Base-by-base conservation (phyloP, 2,797 vertebrate species). In the Neosilurus mollespiculum region DNA sequence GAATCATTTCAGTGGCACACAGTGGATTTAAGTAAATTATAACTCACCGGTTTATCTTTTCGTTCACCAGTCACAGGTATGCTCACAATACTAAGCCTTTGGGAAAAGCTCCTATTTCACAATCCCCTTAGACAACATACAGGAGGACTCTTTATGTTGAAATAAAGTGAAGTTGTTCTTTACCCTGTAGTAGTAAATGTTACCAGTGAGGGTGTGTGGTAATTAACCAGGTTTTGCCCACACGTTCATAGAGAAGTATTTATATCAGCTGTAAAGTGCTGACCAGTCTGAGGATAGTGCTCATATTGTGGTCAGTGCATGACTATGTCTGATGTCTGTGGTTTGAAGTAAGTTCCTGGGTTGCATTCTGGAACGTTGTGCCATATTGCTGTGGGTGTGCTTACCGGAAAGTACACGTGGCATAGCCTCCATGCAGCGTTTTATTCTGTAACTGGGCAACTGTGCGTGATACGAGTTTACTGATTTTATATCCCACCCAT, bases 381-480 rank as follows among this genome's bases (percentile, higher is more conserved):
- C 69, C 37, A 70, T 53, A 18, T 73, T 58, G 30, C 9, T 54
- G 10, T 20, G 34, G 58, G 82, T 16, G 66, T 82, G 87, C 56
- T 58, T 30, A 53, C 15, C 26, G 65, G 86, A 83, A 81, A 30
- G 78, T 54, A 37, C 59, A 72, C 0, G 65, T 73, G 75, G 67
- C 49, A 11, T 53, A 26, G 49, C 64, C 43, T 81, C 78, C 59
- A 59, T 49, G 64, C 20, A 85, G 64, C 70, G 76, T 83, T 86
- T 84, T 85, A 53, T 76, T 81, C 30, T 1, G 4, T 34, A 34
- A 59, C 56, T n/a, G 18, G 11, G 15, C 1, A 6, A 34, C 72
- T 34, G 62, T 20, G 3, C 53, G 66, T 72, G 56, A 18, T 16
- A 5, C 49, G 9, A 37, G 34, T 51, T 61, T 61, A 78, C 59